Evolutionary conservation across 2,888 invertebrate genomes (phyloP), one percentile per base, ranked within the genome.

Genomic region (Agrotis clavis): DNA sequence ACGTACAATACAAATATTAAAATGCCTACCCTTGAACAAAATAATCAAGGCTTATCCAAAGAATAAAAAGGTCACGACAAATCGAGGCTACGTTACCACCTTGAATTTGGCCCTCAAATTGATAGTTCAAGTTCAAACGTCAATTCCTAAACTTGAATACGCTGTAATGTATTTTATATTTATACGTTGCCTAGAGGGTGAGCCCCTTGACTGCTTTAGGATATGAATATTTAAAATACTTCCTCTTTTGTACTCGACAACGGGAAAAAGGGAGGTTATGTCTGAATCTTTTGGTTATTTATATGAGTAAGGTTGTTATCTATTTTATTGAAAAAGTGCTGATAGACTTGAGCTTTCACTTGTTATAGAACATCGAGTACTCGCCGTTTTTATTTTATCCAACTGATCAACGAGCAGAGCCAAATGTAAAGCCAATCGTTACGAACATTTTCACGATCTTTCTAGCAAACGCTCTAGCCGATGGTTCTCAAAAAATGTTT

Each of bases 61-160:
- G 4, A 78, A 60, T 51, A 1, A 41, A 54, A 72, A 53, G 68
- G 57, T 59, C 76, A 51, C 79, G 63, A 61, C 66, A 54, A 70
- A 45, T 71, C 47, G 25, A 81, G 76, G 82, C 9, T 56, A 57
- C 35, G 1, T 50, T 50, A 53, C 65, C n/a, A 73, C 67, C 71
- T 82, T 74, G 77, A 71, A 79, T 68, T 69, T 62, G 16, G 48
- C 65, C 67, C 67, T 51, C 19, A 45, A 76, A 68, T 70, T 72
- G 56, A 79, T 73, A 73, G 75, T 81, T 81, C 75, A 81, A 81
- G 81, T 79, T 81, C 78, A 81, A 13, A 50, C 59, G 63, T 74
- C 73, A 65, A 67, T 65, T 57, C 41, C 59, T 59, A 18, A 67
- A 72, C 63, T 67, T 74, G 66, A 67, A 65, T 25, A 64, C 53